phyloP scores from a whole-genome alignment of 2,888 invertebrate genomes.

The Oligia fasciuncula region DNA sequence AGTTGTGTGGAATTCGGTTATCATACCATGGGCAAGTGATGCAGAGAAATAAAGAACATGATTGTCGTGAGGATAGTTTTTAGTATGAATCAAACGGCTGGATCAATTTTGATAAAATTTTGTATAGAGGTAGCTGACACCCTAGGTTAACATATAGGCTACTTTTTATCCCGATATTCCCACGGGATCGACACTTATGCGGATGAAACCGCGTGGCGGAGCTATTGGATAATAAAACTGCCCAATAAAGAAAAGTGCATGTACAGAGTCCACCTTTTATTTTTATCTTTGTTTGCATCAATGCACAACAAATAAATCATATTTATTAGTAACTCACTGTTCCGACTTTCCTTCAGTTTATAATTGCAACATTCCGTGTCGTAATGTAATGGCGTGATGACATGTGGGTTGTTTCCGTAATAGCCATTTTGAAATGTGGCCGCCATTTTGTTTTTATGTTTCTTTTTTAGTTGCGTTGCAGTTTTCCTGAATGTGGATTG shows the following conservation, averaged over 20 bases:
- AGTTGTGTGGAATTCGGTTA: not conserved
- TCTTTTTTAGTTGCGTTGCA: not conserved
- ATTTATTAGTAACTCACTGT: constrained; percentile 13
- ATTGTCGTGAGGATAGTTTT: not conserved
- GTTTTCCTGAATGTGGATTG: not conserved
- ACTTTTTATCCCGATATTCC: no score
- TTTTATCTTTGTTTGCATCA: constrained; percentile 3
- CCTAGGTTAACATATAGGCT: no score
- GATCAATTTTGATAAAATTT: no score
- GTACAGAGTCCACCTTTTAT: not conserved
- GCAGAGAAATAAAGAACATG: not conserved
- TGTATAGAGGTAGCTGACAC: no score
- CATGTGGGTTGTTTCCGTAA: constrained; percentile 23
- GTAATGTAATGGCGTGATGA: constrained; percentile 32
- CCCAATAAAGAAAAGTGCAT: not conserved
- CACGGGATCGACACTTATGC: no score
- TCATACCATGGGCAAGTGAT: not conserved
- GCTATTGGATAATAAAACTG: no score
- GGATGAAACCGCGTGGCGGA: no score
- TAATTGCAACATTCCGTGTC: constrained; percentile 42
- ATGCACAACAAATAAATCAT: constrained; percentile 32
- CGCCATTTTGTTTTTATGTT: constrained; percentile 23
- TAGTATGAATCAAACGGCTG: no score
- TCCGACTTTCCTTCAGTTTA: constrained; percentile 43
- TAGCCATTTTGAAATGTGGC: constrained; percentile 26